Evolutionary conservation across 2,113 vertebrate species (phyloP).

Genomic region (Urocynchramus pylzowi): DNA sequence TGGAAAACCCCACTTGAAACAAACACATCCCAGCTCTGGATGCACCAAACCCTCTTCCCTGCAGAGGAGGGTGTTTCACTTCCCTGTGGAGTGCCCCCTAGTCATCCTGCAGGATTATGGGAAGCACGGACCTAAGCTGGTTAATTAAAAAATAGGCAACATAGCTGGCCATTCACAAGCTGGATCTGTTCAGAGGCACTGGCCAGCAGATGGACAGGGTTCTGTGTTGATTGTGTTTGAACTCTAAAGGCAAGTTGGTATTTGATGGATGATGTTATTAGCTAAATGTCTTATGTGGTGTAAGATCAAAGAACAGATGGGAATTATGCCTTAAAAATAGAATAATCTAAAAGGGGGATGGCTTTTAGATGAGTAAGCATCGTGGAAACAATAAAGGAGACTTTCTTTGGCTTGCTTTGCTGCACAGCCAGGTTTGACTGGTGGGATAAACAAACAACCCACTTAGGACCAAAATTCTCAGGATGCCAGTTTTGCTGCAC

Average conservation of each 20-base stretch:
- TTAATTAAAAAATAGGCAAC: conserved; percentile 43
- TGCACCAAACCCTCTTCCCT: neutral
- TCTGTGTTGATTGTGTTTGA: conserved; percentile 52
- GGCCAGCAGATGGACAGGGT: conserved; percentile 43
- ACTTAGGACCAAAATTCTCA: neutral
- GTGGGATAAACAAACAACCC: conserved; percentile 9
- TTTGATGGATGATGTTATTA: conserved; percentile 67
- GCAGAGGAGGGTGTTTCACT: accelerated
- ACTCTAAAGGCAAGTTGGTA: conserved; percentile 51
- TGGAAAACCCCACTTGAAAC: neutral
- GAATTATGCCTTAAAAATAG: conserved; percentile 73
- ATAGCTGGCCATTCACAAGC: conserved; percentile 42
- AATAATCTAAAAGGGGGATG: conserved; percentile 72
- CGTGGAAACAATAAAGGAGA: conserved; percentile 68
- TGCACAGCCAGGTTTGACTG: conserved; percentile 26
- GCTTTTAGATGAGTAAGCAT: conserved; percentile 65
- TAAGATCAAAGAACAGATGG: conserved; percentile 76
- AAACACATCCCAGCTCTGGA: neutral
- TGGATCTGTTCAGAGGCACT: conserved; percentile 44
- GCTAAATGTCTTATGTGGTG: conserved; percentile 67
- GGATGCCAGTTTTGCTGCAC: neutral
- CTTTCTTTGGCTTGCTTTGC: conserved; percentile 66
- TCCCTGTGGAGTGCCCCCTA: neutral
- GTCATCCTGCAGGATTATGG: neutral
- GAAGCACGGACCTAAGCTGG: neutral